Evolutionary conservation across 23 tunicate species (phyloP).

Genomic region (Oikopleura dioica): DNA sequence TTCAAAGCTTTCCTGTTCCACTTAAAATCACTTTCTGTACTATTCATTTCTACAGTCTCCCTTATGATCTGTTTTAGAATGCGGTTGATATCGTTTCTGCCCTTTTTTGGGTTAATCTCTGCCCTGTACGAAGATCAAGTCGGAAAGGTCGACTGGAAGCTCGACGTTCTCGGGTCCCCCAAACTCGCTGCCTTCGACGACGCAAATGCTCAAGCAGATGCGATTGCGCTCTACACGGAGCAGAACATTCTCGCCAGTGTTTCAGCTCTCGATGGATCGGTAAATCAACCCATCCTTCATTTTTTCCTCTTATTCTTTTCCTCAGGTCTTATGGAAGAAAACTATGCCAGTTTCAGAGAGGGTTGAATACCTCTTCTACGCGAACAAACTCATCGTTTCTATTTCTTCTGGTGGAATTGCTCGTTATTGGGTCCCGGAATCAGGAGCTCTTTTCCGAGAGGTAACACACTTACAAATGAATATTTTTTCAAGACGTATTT

Average conservation of each 20-base stretch:
- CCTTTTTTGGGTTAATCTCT: not conserved
- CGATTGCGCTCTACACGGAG: not conserved
- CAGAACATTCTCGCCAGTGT: not conserved
- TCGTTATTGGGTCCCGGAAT: not conserved
- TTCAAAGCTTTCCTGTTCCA: too few relatives aligned
- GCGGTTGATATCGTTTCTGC: not conserved
- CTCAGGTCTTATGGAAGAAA: not conserved
- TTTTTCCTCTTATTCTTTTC: not conserved
- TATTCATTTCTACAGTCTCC: too few relatives aligned
- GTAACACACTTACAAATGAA: too few relatives aligned
- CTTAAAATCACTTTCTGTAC: too few relatives aligned
- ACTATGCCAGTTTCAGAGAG: not conserved
- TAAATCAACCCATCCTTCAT: too few relatives aligned
- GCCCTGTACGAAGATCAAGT: slow-evolving; percentile 82
- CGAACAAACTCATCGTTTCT: not conserved
- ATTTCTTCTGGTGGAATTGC: not conserved
- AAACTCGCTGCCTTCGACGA: not conserved
- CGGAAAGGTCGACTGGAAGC: slow-evolving; percentile 84
- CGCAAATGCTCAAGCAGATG: not conserved
- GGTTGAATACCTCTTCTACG: not conserved
- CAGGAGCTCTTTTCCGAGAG: not conserved
- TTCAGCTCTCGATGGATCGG: not conserved
- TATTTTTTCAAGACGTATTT: too few relatives aligned
- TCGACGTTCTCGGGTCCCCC: slow-evolving; percentile 36
- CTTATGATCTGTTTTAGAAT: too few relatives aligned